Conservation (phyloP, 2,888 invertebrate genomes). For the Cancer borealis region DNA sequence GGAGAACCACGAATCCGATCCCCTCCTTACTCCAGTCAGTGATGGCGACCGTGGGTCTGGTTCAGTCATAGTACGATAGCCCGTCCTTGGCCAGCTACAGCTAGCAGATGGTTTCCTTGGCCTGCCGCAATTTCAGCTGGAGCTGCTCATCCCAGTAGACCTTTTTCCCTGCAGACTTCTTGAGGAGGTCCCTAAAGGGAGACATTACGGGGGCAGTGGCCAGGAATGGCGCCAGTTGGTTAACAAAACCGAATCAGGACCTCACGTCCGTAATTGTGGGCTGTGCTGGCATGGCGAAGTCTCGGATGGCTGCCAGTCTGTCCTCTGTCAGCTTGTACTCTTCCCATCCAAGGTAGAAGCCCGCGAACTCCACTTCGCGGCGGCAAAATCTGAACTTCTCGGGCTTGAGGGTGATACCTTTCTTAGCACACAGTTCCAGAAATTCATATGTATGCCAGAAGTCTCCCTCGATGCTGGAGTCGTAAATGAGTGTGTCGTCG, state of each 20-base stretch:
- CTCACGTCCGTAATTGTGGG: constrained; percentile 27
- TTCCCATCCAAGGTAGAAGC: constrained; percentile 38
- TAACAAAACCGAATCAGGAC: constrained; percentile 21
- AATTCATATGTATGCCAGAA: constrained; percentile 48
- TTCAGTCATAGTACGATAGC: constrained; percentile 20
- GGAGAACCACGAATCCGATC: constrained; percentile 52
- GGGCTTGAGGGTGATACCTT: constrained; percentile 35
- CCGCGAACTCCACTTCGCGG: constrained; percentile 36
- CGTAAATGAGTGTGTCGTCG: constrained; percentile 37
- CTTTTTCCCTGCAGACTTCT: constrained; percentile 22
- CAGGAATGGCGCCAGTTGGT: constrained; percentile 21
- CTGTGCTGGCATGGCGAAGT: constrained; percentile 36
- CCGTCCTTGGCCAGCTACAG: constrained; percentile 55
- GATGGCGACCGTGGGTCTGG: constrained; percentile 46
- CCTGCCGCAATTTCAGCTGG: background rate
- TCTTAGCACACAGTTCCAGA: constrained; percentile 46
- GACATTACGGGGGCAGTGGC: constrained; percentile 28
- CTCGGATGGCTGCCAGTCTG: constrained; percentile 23
- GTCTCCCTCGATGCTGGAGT: constrained; percentile 31
- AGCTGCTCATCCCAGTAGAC: constrained; percentile 57
- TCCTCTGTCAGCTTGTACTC: constrained; percentile 29
- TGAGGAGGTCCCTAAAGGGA: constrained; percentile 40
- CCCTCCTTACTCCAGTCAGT: constrained; percentile 57
- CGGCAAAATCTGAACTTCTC: constrained; percentile 38
- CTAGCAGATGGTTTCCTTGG: constrained; percentile 25